Evolutionary conservation across 2,888 invertebrate species (phyloP), one percentile per base, ranked within the genome.

Genomic region (Stomorhina lunata): DNA sequence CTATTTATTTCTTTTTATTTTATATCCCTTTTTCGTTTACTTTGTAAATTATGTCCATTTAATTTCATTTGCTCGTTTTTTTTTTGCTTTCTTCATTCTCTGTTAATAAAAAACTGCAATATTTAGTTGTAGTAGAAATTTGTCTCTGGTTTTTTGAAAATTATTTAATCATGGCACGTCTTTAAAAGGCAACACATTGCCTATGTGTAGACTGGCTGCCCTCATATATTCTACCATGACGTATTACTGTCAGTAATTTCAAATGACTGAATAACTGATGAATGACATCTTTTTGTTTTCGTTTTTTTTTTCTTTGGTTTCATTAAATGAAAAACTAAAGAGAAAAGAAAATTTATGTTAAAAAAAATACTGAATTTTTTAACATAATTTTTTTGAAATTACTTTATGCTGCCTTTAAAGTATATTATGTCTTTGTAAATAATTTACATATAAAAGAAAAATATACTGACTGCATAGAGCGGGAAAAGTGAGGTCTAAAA

Each of bases 201-300:
- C 45, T 75, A 34, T 63, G 27, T 65, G 43, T 45, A 40, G 34
- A 20, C 22, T 40, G 17, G 57, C 48, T 75, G 77, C 50, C 61
- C 68, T 77, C 68, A 68, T 69, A 61, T 50, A 77, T 77, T 71
- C 69, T 72, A 9, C 65, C 79, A 40, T 66, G 79, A 72, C 79
- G 37, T 79, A 72, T 79, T 79, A 65, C 71, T 79, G 72, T 79
- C 72, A 72, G 72, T 79, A 65, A 79, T 57, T n/a, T 71, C 34
- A 65, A 65, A 72, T 57, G 71, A 55, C 57, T 77, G 78, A 57
- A 71, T 65, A 59, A 48, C 65, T 65, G 50, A 79, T 66, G 71
- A 79, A 79, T 79, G 71, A 65, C 72, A 65, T 48, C 27, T 72
- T 59, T 61, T 59, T 40, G 12, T 25, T 25, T n/a, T 50, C n/a